These are phyloP conservation scores for Margarornis squamiger DNA, from an alignment of 2,797 vertebrate species.

Conservation along the genomic window DNA sequence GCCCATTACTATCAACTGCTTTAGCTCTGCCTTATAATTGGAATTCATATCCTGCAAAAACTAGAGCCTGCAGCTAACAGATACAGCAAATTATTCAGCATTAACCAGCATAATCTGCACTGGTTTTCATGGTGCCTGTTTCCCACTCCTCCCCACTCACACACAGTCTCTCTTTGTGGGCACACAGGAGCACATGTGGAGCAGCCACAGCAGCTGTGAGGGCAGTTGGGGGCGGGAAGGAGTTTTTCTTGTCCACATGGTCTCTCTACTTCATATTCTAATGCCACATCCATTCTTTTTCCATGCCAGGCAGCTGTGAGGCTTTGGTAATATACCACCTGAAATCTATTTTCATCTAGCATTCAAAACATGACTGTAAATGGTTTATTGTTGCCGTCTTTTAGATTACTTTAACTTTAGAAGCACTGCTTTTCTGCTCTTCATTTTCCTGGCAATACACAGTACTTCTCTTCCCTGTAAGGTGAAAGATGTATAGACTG, in stretches of 20 bases:
- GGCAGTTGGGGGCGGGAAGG: not conserved
- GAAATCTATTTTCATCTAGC: constrained; percentile 51
- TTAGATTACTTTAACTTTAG: constrained; percentile 47
- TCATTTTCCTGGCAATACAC: constrained; percentile 38
- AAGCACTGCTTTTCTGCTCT: constrained; percentile 2
- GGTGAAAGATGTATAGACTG: constrained; percentile 61
- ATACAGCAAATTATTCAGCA: constrained; percentile 22
- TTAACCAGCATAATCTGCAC: not conserved
- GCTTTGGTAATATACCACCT: constrained; percentile 7
- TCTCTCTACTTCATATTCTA: constrained; percentile 1
- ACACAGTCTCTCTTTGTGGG: not conserved
- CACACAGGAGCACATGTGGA: not conserved
- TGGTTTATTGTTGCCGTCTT: constrained; percentile 48
- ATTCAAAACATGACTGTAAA: constrained; percentile 48
- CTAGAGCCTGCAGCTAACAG: constrained; percentile 15
- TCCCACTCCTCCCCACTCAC: not conserved
- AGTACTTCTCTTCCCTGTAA: not conserved
- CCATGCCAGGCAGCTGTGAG: not conserved
- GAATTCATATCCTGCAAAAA: not conserved
- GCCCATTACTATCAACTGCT: not conserved
- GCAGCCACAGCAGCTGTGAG: not conserved
- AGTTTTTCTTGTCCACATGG: not conserved
- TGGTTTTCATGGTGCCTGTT: not conserved
- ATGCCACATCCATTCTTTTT: not conserved
- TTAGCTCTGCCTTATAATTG: not conserved